Evolutionary conservation across 1,140 invertebrate species (phyloP), one percentile per base, ranked within the genome.

Genomic region (Orchestia grillus): DNA sequence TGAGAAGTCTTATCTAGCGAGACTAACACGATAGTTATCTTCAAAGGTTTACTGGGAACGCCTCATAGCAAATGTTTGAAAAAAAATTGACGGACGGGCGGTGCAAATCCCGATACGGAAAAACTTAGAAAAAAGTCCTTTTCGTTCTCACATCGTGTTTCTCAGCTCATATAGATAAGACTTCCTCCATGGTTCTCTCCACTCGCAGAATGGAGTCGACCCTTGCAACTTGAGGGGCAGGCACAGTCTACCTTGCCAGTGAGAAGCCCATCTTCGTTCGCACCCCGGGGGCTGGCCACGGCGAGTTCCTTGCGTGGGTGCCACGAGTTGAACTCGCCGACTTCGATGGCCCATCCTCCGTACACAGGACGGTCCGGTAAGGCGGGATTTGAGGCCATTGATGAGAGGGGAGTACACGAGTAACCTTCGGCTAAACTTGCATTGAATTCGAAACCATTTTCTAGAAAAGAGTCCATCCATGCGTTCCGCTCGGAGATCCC

Each of bases 161-260:
- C 62, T 77, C 62, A 36, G 62, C 62, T 77, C 62, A 36, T 23
- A 36, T 28, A 77, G 62, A 77, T 77, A 77, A 77, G 28, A 77
- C 62, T 77, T 77, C 62, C 28, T 77, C 62, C 36, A 23, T 36
- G 62, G 62, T 36, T 77, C 62, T 77, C 62, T 77, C 62, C 62
- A 77, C 62, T 77, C 62, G 62, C 62, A 77, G 62, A 77, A 77
- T 77, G 62, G 62, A 77, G 62, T 77, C 36, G 62, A 77, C 62
- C 62, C 62, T 77, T 77, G 11, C 62, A 77, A 77, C 62, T 77
- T 8, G 62, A 77, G 62, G 47, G 62, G 28, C 62, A 77, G 62
- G 62, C 62, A 90, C 87, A 77, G 53, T n/a, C 90, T 62, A 96
- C 96, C 96, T 96, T 96, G 43, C 96, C 96, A 44, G 95, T 96